Conservation (phyloP, 2,797 vertebrate genomes). For the Podarcis lilfordi region DNA sequence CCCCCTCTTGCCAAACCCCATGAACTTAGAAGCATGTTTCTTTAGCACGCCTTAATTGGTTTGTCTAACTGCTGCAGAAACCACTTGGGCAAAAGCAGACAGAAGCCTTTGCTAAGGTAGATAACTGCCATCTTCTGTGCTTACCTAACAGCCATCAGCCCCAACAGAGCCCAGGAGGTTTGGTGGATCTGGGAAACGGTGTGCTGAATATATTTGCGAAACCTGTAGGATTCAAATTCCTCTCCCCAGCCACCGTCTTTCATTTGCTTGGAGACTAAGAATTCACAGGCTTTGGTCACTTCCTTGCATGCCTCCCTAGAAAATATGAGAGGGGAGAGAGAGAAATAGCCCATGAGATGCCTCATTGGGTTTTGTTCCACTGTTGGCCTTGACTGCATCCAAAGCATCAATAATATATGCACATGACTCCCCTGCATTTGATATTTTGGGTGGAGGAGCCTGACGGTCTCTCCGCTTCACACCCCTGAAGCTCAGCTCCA, state of each 20-base stretch:
- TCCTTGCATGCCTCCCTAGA: conserved; percentile 79
- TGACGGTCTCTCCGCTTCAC: no score
- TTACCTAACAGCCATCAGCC: conserved; percentile 92
- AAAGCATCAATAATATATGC: background rate
- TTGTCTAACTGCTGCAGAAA: no score
- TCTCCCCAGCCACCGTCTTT: conserved; percentile 95
- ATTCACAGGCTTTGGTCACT: conserved; percentile 86
- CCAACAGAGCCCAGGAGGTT: conserved; percentile 91
- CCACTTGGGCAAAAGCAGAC: no score
- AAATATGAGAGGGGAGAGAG: background rate
- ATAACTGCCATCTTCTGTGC: background rate
- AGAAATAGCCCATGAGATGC: background rate
- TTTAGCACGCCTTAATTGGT: no score
- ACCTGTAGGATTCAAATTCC: conserved; percentile 92
- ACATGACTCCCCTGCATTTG: no score
- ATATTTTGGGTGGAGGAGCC: no score
- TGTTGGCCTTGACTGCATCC: background rate
- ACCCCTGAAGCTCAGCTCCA: no score
- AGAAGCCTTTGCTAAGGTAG: background rate
- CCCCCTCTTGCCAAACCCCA: no score
- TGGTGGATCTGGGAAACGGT: conserved; percentile 88
- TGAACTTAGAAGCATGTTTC: no score
- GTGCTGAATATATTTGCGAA: conserved; percentile 87
- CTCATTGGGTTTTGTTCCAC: background rate
- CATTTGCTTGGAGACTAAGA: conserved; percentile 91